Evolutionary conservation across 2,113 vertebrate species (phyloP).

Genomic region (Apistogramma diplotaenia): DNA sequence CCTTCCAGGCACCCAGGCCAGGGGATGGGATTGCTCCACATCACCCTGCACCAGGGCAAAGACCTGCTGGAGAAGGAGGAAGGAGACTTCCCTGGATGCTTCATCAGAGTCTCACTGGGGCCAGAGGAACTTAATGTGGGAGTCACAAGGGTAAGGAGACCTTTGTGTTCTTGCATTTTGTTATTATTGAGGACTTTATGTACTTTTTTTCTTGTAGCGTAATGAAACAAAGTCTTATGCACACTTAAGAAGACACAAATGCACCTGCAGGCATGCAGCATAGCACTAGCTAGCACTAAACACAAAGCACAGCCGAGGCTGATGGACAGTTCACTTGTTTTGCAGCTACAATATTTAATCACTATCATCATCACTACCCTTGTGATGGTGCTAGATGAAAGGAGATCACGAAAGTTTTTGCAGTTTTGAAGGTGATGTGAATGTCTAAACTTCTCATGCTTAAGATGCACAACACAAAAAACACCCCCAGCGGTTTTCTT

Average conservation of each 20-base stretch:
- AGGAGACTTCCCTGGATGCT: constrained; percentile 89
- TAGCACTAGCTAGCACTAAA: neutral
- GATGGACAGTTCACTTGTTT: neutral
- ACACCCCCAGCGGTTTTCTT: neutral
- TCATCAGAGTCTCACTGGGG: constrained; percentile 88
- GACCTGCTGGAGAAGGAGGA: constrained; percentile 96
- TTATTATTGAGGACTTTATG: neutral
- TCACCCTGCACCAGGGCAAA: constrained; percentile 92
- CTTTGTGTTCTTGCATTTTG: neutral
- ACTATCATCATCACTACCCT: too few relatives aligned
- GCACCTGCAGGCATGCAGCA: too few relatives aligned
- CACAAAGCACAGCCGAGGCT: neutral
- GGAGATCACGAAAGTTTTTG: neutral
- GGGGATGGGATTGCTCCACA: constrained; percentile 71
- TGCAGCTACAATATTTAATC: neutral
- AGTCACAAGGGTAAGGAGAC: constrained; percentile 84
- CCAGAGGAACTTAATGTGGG: constrained; percentile 90
- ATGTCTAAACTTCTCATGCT: neutral
- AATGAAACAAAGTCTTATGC: too few relatives aligned
- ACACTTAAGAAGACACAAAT: too few relatives aligned
- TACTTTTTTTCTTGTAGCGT: neutral
- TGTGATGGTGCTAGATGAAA: too few relatives aligned
- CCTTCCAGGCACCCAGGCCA: constrained; percentile 50
- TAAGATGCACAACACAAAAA: neutral
- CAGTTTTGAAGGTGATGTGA: neutral